A percentile compares a stretch with the other conserved stretches of the same genome.
These are phyloP conservation scores for Caenorhabditis tropicalis DNA, from an alignment of 1,140 invertebrate genomes.

Conservation along the genomic window DNA sequence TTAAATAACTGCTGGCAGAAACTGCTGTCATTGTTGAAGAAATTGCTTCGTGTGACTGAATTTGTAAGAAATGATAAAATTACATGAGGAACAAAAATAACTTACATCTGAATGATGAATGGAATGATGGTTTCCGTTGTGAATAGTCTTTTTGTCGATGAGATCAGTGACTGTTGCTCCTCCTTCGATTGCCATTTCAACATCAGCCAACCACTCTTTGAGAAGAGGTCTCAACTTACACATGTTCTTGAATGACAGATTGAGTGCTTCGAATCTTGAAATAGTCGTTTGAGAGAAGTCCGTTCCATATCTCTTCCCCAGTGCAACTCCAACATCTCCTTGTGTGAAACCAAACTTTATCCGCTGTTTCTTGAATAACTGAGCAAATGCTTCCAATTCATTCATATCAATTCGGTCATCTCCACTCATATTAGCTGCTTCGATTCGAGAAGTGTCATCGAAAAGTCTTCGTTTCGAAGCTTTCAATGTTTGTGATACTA, in stretches of 20 bases:
- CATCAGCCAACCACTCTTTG: constrained; percentile 91
- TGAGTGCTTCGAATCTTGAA: constrained; percentile 94
- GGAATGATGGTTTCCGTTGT: background rate
- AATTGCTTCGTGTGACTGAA: background rate
- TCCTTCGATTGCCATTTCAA: constrained; percentile 81
- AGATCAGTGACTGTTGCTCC: constrained; percentile 68
- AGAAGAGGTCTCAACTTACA: constrained; percentile 96
- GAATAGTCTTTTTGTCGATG: constrained; percentile 62
- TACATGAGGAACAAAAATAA: background rate
- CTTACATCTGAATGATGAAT: constrained; percentile 6
- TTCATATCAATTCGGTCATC: constrained; percentile 91
- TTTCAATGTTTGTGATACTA: constrained; percentile 20
- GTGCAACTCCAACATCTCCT: constrained; percentile 95
- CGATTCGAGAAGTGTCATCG: background rate
- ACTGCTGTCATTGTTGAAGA: background rate
- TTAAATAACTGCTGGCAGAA: background rate
- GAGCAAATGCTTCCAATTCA: constrained; percentile 93
- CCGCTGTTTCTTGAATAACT: constrained; percentile 91
- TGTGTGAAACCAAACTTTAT: constrained; percentile 96
- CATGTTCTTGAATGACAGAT: constrained; percentile 99
- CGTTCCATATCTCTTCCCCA: constrained; percentile 97
- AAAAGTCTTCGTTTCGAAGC: constrained; percentile 5
- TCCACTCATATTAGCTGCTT: constrained; percentile 68
- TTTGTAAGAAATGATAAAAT: background rate
- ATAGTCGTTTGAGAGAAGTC: constrained; percentile 99